A percentile compares a stretch with the other conserved stretches of the same genome.
Evolutionary conservation across 2,113 vertebrate species (phyloP).

Genomic region (Python bivittatus): DNA sequence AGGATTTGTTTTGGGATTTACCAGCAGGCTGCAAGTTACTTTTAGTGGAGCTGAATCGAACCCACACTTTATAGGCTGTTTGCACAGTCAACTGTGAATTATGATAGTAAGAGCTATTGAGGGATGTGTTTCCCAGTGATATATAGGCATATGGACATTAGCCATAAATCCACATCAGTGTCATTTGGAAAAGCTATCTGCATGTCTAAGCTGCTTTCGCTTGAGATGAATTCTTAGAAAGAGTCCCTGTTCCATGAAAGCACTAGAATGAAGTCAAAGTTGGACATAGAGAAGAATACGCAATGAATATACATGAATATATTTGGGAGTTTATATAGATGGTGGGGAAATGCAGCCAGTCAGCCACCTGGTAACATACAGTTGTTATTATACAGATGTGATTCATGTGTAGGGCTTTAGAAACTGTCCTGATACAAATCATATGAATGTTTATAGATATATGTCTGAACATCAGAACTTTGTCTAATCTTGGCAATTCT

Average conservation of each 20-base stretch:
- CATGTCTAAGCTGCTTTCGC: background rate
- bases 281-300: background rate
- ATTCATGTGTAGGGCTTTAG: background rate
- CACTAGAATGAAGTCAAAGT: background rate
- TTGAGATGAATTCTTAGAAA: background rate
- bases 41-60: background rate
- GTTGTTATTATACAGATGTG: background rate
- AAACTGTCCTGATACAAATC: background rate
- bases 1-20: background rate
- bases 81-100: background rate
- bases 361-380: background rate
- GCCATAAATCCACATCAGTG: constrained; percentile 3
- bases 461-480: too few species aligned
- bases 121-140: background rate
- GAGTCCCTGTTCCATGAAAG: background rate
- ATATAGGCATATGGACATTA: background rate
- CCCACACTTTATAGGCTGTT: background rate
- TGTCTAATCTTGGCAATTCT: too few species aligned
- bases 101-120: background rate
- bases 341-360: background rate
- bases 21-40: background rate
- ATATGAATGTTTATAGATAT: background rate
- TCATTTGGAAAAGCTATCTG: background rate
- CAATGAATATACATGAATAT: background rate
- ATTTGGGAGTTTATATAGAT: background rate